Conservation (phyloP, 2,797 vertebrate genomes). For the Danio aesculapii region DNA sequence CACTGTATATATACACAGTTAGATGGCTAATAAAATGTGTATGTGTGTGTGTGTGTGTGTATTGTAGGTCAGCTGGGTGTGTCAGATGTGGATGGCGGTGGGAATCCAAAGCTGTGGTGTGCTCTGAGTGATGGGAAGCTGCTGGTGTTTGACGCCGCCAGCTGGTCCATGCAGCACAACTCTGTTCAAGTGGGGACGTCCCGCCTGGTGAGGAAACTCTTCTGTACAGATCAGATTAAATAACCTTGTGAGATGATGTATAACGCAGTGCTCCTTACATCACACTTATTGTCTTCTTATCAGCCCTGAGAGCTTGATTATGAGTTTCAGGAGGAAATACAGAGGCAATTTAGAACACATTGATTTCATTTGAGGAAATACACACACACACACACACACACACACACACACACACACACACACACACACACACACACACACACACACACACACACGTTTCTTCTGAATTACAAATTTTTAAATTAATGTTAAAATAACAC, state of each 20-base stretch:
- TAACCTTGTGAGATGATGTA: neutral
- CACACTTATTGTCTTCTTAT: neutral
- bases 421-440: too few relatives aligned
- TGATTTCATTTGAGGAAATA: too few relatives aligned
- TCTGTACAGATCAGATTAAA: too few relatives aligned
- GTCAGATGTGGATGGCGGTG: conserved; percentile 75
- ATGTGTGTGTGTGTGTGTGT: too few relatives aligned
- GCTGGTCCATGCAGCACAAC: conserved; percentile 93
- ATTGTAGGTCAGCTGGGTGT: conserved; percentile 86
- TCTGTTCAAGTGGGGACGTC: conserved; percentile 85
- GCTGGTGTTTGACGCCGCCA: conserved; percentile 92
- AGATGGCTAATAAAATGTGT: too few relatives aligned
- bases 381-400: too few relatives aligned
- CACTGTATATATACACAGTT: too few relatives aligned
- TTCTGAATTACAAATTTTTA: too few relatives aligned
- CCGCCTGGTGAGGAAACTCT: conserved; percentile 72
- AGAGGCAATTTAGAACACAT: neutral
- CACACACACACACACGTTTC: too few relatives aligned
- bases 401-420: too few relatives aligned
- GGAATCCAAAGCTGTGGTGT: conserved; percentile 86
- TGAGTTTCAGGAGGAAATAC: neutral
- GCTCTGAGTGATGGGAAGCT: conserved; percentile 88
- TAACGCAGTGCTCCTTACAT: neutral
- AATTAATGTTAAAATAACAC: too few relatives aligned
- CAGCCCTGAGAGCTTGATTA: neutral